Base-by-base conservation (phyloP, 2,888 invertebrate genomes). In the Campoplex capitator region DNA sequence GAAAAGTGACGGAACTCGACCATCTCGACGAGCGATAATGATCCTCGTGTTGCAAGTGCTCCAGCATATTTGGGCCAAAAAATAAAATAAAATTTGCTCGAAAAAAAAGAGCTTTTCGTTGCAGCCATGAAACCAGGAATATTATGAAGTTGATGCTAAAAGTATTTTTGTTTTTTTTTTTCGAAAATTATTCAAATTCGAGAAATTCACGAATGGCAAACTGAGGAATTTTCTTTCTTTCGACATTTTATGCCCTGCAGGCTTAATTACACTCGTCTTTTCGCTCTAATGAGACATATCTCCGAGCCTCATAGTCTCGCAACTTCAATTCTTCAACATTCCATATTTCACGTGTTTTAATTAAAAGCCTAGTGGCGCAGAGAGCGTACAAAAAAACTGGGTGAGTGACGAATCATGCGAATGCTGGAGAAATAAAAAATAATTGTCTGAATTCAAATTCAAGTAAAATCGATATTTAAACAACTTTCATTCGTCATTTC, bases 1-100 rank as follows among this genome's bases (percentile, higher is more conserved):
- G 65, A 32, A 32, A 45, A 65, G 48, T 42, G 38, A 48, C 51
- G 32, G 18, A 42, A 77, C 80, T 77, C 70, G 70, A 76, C 51
- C 38, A 62, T 71, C 71, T 80, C 80, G 42, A 76, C 35, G 67
- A 71, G 65, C 56, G 67, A 62, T 85, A 85, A 78, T 73, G 85
- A 85, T 85, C 81, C 76, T 54, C 73, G 54, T 42, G 51, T 68
- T 77, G 77, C 58, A 73, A 45, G 48, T 9, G 23, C 28, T 62
- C 32, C 2, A 42, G 32, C 1, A 62, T 70, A 62, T 45, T 62
- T 67, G 42, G 79, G 70, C n/a, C 76, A 23, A 73, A 38, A 38
- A 38, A 38, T 38, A 38, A 38, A 6, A 23, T 51, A 42, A 35
- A 62, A 28, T 3, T 62, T 62, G 45, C 62, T 48, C 54, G 23